Evolutionary conservation across 2,797 vertebrate species (phyloP).

Genomic region (Dendrocincla fuliginosa): DNA sequence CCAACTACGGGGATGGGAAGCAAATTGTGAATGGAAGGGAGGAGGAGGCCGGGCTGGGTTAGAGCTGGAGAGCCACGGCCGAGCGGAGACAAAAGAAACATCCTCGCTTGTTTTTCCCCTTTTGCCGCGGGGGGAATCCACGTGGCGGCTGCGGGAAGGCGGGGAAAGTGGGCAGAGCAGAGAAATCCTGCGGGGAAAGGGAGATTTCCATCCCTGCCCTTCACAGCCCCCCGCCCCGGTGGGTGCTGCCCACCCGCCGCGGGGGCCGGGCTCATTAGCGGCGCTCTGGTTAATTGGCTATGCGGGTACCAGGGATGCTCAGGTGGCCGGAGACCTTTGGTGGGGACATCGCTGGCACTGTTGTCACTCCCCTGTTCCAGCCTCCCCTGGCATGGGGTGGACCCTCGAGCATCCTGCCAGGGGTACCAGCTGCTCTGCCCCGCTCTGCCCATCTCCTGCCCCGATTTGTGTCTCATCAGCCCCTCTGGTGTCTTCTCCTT

Average conservation of each 20-base stretch:
- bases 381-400: fast-evolving
- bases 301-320: fast-evolving
- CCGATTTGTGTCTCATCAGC: not conserved
- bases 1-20: not conserved
- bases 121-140: not conserved
- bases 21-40: not conserved
- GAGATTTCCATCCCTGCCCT: not conserved
- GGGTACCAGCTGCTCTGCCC: not conserved
- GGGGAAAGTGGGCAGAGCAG: not conserved
- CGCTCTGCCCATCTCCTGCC: not conserved
- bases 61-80: not conserved
- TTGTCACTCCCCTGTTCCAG: not conserved
- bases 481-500: fast-evolving
- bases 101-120: not conserved
- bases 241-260: not conserved
- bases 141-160: not conserved
- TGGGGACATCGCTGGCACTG: fast-evolving
- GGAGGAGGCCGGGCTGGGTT: not conserved
- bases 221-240: not conserved
- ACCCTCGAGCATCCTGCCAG: not conserved
- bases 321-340: fast-evolving
- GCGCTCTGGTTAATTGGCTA: fast-evolving
- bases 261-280: not conserved
- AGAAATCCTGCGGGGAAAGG: not conserved
- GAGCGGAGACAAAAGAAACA: constrained; percentile 15